phyloP scores from a whole-genome alignment of 2,113 vertebrate genomes.

The Malurus elegans region DNA sequence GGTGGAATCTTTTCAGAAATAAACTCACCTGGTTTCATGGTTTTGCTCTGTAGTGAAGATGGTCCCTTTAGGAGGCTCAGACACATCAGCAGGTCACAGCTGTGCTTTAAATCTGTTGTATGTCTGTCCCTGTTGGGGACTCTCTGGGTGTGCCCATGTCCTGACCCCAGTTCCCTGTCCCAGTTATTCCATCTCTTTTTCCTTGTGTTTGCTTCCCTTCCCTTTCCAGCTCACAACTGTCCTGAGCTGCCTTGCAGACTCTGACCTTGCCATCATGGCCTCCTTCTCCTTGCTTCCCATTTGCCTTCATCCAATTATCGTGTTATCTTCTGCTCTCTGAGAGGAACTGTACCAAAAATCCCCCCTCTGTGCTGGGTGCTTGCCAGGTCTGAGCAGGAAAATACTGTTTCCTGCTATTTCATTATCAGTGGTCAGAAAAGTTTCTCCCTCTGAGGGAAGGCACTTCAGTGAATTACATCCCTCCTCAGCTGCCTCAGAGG shows the following conservation, averaged over 20 bases:
- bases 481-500: background rate
- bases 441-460: background rate
- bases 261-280: background rate
- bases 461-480: slow-evolving; percentile 25
- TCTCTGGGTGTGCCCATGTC: background rate
- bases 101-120: background rate
- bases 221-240: background rate
- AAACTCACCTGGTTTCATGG: background rate
- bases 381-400: slow-evolving; percentile 32
- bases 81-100: background rate
- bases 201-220: background rate
- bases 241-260: background rate
- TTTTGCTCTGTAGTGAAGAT: background rate
- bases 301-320: background rate
- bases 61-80: background rate
- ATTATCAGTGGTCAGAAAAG: background rate
- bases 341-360: background rate
- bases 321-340: background rate
- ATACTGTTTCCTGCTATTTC: slow-evolving; percentile 33
- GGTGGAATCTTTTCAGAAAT: background rate
- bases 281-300: background rate
- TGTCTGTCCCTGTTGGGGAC: background rate
- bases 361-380: background rate
- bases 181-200: background rate
- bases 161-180: background rate